Conservation (phyloP, 2,113 vertebrate species). For the Indicator indicator region DNA sequence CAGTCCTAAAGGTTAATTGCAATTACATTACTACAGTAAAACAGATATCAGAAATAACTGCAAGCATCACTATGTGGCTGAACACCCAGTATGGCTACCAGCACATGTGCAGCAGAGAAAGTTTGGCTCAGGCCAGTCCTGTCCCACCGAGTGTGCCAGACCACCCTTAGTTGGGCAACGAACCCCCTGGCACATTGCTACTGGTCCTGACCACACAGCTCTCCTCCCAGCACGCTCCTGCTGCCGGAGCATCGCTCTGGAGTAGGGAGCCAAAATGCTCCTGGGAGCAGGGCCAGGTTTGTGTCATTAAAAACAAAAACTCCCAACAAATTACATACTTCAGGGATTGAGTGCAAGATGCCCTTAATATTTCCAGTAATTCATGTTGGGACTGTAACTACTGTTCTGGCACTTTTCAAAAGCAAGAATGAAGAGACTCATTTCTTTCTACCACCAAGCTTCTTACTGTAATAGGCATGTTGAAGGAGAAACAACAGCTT, state of each 20-base stretch:
- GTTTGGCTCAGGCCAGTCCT: accelerated
- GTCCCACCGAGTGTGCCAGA: accelerated
- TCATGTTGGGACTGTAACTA: not conserved
- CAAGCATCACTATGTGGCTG: not conserved
- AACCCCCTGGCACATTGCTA: accelerated
- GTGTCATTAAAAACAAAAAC: slow-evolving; percentile 45
- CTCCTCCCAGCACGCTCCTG: not conserved
- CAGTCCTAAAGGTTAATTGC: not conserved
- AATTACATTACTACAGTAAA: not conserved
- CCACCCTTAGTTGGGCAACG: accelerated
- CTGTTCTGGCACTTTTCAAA: slow-evolving; percentile 22
- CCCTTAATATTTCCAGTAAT: slow-evolving; percentile 36
- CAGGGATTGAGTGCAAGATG: not conserved
- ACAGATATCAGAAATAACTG: not conserved
- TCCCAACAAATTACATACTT: slow-evolving; percentile 17
- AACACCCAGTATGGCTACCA: not conserved
- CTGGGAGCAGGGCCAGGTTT: slow-evolving; percentile 16
- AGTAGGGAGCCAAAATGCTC: not conserved
- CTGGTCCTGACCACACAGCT: not conserved
- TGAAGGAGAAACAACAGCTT: not conserved
- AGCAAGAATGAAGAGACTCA: not conserved
- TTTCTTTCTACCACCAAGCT: not conserved
- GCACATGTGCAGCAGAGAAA: not conserved
- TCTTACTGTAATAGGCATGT: not conserved
- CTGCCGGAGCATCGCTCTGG: accelerated